Evolutionary conservation across 2,113 vertebrate species (phyloP).

Genomic region (Centropristis striata): DNA sequence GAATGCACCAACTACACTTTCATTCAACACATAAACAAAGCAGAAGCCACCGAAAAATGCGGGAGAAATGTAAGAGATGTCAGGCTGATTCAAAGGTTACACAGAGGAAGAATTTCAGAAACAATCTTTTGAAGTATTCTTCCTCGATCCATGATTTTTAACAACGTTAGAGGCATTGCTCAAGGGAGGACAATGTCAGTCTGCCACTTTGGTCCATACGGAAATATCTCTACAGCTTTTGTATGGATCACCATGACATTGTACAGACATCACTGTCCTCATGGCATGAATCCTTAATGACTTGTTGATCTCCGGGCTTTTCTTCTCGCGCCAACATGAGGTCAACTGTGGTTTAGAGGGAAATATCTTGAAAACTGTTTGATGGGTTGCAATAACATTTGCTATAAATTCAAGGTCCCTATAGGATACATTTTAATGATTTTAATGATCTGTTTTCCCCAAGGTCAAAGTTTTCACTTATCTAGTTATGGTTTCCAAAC

Average conservation of each 20-base stretch:
- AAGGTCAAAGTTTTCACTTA: not conserved
- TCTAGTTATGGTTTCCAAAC: not conserved
- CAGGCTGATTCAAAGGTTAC: not conserved
- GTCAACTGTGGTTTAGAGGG: not conserved
- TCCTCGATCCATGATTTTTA: not conserved
- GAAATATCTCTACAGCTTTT: not conserved
- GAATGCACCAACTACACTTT: constrained; percentile 11
- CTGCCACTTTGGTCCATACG: not conserved
- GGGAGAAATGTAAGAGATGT: not conserved
- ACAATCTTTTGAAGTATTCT: not conserved
- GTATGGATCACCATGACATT: not conserved
- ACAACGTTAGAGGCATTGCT: not conserved
- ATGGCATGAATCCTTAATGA: not conserved
- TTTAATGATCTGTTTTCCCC: not conserved
- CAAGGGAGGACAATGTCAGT: not conserved
- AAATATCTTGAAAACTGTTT: not conserved
- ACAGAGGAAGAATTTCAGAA: not conserved
- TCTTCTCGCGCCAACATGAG: not conserved
- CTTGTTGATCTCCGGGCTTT: not conserved
- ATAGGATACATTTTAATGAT: not conserved
- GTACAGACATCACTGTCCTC: not conserved
- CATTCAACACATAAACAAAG: not conserved
- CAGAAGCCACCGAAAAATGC: not conserved
- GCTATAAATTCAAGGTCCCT: not conserved
- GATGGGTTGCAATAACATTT: not conserved